Evolutionary conservation across 2,113 vertebrate species (phyloP).

Genomic region (Columba janthina): DNA sequence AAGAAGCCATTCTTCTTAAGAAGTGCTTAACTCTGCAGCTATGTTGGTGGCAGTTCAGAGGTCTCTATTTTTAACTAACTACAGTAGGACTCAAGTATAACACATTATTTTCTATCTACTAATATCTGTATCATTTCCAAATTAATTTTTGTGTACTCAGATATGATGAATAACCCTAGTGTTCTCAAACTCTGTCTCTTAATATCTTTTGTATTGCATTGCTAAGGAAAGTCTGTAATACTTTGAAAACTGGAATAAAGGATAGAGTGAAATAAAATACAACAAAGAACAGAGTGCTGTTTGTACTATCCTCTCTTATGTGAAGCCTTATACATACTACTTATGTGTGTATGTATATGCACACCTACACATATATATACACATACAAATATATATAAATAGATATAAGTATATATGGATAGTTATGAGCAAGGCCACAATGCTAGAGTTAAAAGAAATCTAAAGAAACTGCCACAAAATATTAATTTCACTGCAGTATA

Average conservation of each 20-base stretch:
- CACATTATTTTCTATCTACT: not conserved
- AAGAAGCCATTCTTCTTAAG: not conserved
- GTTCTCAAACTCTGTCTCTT: not conserved
- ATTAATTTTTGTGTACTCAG: not conserved
- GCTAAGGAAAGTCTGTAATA: not conserved
- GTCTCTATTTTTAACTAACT: not conserved
- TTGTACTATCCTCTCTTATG: not conserved
- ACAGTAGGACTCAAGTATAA: not conserved
- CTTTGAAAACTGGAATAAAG: not conserved
- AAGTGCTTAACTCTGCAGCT: not conserved
- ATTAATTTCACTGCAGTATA: not conserved
- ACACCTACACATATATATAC: not conserved
- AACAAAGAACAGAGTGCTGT: not conserved
- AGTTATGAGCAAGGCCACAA: not conserved
- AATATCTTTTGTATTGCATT: not conserved
- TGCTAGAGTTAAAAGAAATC: not conserved
- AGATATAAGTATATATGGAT: not conserved
- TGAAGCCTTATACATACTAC: not conserved
- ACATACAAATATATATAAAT: not conserved
- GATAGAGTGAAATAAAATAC: not conserved
- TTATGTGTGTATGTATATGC: rapidly evolving
- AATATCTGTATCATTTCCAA: not conserved
- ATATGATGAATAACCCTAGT: not conserved
- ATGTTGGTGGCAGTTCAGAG: not conserved
- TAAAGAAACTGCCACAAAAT: not conserved